phyloP scores from a whole-genome alignment of 2,113 vertebrate genomes.

The Lepisosteus osseus region DNA sequence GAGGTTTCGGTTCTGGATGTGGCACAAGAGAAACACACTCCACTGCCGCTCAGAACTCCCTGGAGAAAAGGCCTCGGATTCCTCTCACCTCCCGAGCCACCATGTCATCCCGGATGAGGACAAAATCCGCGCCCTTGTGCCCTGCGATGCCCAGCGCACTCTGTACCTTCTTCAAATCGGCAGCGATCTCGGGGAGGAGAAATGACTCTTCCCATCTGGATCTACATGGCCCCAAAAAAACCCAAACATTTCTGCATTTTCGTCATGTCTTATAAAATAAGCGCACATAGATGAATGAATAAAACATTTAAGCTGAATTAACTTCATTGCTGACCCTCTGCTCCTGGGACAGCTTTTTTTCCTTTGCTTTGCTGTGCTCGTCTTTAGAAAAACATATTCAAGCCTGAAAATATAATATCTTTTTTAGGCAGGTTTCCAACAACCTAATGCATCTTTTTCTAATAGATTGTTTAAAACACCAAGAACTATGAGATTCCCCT shows the following conservation, averaged over 20 bases:
- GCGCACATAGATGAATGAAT: not conserved
- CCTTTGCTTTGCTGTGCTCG: too few species aligned
- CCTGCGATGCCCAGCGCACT: constrained; percentile 65
- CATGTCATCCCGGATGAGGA: constrained; percentile 83
- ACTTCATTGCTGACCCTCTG: not conserved
- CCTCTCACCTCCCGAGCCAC: constrained; percentile 83
- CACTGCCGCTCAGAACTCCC: not conserved
- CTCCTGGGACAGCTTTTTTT: too few species aligned
- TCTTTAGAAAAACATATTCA: too few species aligned
- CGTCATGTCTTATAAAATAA: constrained; percentile 11
- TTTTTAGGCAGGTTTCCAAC: too few species aligned
- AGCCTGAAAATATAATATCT: too few species aligned
- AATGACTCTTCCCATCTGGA: constrained; percentile 54
- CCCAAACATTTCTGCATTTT: constrained; percentile 10
- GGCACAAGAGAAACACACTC: not conserved
- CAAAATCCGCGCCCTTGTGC: constrained; percentile 75
- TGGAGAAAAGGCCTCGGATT: not conserved
- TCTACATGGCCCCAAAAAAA: constrained; percentile 54
- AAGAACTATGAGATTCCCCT: too few species aligned
- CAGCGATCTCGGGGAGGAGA: constrained; percentile 72
- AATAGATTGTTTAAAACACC: too few species aligned
- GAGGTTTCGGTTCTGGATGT: not conserved
- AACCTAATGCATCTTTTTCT: too few species aligned
- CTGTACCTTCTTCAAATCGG: constrained; percentile 81
- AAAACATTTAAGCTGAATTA: too few species aligned